Base-by-base conservation (phyloP, 2,888 invertebrate genomes). In the Corbicula japonica region DNA sequence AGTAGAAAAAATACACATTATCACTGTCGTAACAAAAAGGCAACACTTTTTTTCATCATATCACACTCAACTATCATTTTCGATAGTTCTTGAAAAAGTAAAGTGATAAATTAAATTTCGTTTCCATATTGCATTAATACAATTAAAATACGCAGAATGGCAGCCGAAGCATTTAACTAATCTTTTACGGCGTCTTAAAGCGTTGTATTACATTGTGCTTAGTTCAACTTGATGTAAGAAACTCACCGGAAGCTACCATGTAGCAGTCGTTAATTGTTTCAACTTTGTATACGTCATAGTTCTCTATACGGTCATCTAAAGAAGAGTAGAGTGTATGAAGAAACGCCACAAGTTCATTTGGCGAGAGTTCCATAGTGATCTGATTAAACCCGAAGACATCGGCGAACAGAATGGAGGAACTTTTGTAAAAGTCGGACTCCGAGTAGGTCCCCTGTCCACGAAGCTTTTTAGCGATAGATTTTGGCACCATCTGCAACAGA, bases 231-330 rank as follows among this genome's bases (percentile, higher is more conserved):
- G 18, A 18, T 10, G 2, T 12, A 10, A 52, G 15, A 26, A 8
- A 44, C 81, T 18, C 62, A 89, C 89, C 88, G 46, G 88, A 88
- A 12, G 85, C 88, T 0, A 89, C 76, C 89, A 89, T 89, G 63
- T 86, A 87, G 44, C 83, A 87, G 52, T 89, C 88, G 38, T 86
- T 87, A 28, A 89, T 87, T 1, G 86, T 87, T 50, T 89, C 88
- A 48, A 89, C 88, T 62, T 88, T 89, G 72, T 88, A 89, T 1
- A 88, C 86, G 48, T 89, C 87, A 58, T 82, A 85, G 38, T 73
- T 77, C 35, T 77, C 85, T 5, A 88, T 76, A 28, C 81, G 38
- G 21, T 85, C 80, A 32, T 89, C 89, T 10, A 88, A 56, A 3
- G 76, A 41, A 0, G 34, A 54, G 73, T 87, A 87, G 3, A 88